phyloP scores from a whole-genome alignment of 2,797 vertebrate genomes.

The Aselliscus stoliczkanus region DNA sequence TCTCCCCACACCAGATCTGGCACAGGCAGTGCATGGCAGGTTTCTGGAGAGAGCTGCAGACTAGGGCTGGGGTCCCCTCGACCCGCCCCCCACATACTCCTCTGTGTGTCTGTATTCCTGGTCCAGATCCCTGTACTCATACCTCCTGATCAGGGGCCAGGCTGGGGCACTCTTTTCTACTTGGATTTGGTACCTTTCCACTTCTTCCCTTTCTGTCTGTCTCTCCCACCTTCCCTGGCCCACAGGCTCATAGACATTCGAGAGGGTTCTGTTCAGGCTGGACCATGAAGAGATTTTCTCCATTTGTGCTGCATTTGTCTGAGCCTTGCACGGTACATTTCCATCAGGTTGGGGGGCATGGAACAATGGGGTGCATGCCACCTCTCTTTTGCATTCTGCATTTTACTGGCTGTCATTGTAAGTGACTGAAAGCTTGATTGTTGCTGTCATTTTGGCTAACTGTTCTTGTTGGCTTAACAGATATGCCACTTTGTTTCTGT shows the following conservation, averaged over 20 bases:
- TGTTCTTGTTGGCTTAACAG: not conserved
- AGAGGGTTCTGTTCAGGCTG: not conserved
- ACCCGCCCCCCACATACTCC: too few relatives aligned
- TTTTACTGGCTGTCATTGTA: not conserved
- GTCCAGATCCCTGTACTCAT: accelerated
- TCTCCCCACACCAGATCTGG: not conserved
- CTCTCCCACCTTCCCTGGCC: too few relatives aligned
- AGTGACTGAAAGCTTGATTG: not conserved
- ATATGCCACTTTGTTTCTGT: not conserved
- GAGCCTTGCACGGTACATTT: not conserved
- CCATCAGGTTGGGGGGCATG: not conserved
- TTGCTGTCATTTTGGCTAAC: not conserved
- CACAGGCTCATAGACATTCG: not conserved
- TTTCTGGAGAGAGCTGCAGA: not conserved
- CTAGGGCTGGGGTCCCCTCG: not conserved
- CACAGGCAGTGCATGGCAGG: too few relatives aligned
- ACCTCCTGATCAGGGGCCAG: not conserved
- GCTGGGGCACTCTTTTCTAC: not conserved
- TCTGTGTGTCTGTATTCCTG: accelerated
- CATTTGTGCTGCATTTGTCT: not conserved
- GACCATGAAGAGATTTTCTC: not conserved
- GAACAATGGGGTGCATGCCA: accelerated
- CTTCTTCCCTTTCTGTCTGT: not conserved
- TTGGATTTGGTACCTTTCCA: not conserved
- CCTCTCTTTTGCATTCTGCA: not conserved